Evolutionary conservation across 2,113 vertebrate genomes (phyloP).

Genomic region (Fulmarus glacialis): DNA sequence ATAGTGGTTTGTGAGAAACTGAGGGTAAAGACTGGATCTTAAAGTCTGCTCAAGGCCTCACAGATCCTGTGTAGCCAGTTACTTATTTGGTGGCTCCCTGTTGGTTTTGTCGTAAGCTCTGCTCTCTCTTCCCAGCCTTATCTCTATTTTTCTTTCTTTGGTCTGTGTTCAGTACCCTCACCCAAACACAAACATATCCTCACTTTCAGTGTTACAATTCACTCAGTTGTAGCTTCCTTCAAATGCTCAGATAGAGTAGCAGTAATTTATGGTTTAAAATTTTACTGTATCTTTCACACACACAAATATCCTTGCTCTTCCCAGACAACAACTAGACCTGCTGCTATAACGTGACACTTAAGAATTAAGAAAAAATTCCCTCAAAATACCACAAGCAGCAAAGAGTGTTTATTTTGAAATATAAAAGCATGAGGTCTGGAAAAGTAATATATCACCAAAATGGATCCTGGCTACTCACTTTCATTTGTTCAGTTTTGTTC

Average conservation of each 20-base stretch:
- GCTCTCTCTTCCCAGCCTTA: neutral
- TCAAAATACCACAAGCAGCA: neutral
- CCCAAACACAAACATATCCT: neutral
- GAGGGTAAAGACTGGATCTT: neutral
- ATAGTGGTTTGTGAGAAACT: neutral
- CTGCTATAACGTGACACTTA: neutral
- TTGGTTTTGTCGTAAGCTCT: neutral
- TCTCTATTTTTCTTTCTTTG: neutral
- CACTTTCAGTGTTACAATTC: neutral
- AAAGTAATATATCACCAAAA: neutral
- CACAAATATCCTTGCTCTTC: neutral
- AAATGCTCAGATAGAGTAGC: neutral
- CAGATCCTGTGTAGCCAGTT: neutral
- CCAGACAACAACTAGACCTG: neutral
- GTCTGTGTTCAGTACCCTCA: neutral
- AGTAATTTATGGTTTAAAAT: neutral
- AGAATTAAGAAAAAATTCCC: neutral
- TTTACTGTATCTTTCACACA: rapidly evolving
- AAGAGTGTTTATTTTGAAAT: neutral
- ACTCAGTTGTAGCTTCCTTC: neutral
- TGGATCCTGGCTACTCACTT: neutral
- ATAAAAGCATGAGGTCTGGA: neutral
- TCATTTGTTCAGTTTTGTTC: neutral
- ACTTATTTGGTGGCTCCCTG: neutral
- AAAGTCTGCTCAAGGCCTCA: neutral